phyloP scores from a whole-genome alignment of 2,797 vertebrate species.

The Dryobates pubescens region DNA sequence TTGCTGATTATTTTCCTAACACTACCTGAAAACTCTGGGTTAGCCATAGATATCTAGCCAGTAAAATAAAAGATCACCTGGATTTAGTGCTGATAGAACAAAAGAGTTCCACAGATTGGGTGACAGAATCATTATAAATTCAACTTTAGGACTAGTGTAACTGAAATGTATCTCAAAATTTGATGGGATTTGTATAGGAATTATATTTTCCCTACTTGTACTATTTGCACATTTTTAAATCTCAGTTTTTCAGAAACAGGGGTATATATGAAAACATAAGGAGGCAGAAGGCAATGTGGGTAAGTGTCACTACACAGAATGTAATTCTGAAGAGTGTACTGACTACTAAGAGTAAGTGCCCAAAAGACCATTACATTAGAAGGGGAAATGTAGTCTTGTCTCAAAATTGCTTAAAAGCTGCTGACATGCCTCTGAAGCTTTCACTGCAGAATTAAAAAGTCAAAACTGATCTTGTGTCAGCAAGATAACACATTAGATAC shows the following conservation, averaged over 20 bases:
- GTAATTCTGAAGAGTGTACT: not conserved
- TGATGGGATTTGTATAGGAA: not conserved
- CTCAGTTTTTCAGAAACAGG: not conserved
- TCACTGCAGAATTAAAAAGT: not conserved
- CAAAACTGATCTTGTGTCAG: not conserved
- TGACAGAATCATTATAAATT: not conserved
- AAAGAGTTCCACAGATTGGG: not conserved
- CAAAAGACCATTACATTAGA: not conserved
- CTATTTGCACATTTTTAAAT: not conserved
- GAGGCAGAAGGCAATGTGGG: not conserved
- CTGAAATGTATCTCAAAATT: not conserved
- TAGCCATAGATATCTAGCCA: not conserved
- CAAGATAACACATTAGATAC: not conserved
- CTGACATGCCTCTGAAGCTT: not conserved
- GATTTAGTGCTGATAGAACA: not conserved
- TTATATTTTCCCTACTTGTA: not conserved
- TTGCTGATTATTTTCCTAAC: not conserved
- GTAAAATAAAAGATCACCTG: not conserved
- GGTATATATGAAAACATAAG: not conserved
- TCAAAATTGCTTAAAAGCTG: not conserved
- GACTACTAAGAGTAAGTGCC: not conserved
- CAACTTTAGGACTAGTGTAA: not conserved
- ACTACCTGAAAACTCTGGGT: not conserved
- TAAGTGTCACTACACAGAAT: not conserved
- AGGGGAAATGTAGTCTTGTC: not conserved